phyloP scores from a whole-genome alignment of 2,113 vertebrate species.

The Carettochelys insculpta region DNA sequence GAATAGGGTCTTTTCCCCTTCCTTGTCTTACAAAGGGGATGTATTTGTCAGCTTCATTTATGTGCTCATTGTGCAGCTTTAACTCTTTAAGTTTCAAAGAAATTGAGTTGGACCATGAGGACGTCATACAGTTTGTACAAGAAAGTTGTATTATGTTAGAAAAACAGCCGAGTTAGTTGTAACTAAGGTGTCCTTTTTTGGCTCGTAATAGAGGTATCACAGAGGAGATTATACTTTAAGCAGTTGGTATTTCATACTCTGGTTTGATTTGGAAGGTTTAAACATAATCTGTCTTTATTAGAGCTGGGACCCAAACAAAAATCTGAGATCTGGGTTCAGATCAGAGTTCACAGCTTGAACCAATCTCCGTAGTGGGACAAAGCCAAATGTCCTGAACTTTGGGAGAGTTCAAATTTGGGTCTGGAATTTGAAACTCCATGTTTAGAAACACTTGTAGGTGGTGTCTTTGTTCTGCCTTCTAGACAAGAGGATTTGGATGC shows the following conservation, averaged over 20 bases:
- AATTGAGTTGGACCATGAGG: slow-evolving; percentile 8
- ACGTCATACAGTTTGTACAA: neutral
- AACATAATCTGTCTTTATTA: neutral
- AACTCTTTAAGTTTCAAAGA: slow-evolving; percentile 16
- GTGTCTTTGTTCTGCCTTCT: neutral
- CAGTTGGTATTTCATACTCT: neutral
- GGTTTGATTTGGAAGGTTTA: neutral
- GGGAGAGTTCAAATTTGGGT: neutral
- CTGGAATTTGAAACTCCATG: neutral
- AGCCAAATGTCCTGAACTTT: neutral
- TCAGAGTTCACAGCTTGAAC: neutral
- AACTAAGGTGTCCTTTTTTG: neutral
- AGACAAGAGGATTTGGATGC: neutral
- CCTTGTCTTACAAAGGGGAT: neutral
- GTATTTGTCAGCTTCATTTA: slow-evolving; percentile 3
- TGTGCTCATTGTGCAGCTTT: neutral
- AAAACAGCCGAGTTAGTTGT: neutral
- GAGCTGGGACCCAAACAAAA: neutral
- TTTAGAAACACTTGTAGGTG: neutral
- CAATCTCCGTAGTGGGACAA: neutral
- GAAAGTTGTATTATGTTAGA: neutral
- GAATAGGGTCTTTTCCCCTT: neutral
- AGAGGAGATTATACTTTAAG: neutral
- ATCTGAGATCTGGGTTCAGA: neutral
- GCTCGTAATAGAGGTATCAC: neutral